Evolutionary conservation across 2,888 invertebrate species (phyloP), one percentile per base, ranked within the genome.

Genomic region (Calameuta idolon): DNA sequence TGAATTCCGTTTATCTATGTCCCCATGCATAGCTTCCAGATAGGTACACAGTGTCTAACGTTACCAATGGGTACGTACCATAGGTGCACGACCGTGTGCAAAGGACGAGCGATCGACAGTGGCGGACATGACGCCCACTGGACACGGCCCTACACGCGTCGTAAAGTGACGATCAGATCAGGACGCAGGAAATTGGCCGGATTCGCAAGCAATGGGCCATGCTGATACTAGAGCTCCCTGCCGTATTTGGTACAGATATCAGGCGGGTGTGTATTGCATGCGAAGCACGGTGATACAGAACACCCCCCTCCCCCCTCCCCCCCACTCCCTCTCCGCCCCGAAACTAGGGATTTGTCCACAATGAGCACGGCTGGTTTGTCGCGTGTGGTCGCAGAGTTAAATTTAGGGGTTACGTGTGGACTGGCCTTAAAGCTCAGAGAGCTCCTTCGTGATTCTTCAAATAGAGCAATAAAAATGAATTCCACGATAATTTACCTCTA

Each of bases 91-190:
- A 31, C 30, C 55, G 75, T 34, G 75, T 31, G n/a, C 33, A 23
- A 68, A 75, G 68, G 79, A 69, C 77, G 34, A 71, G 69, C 68
- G 73, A 75, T 69, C 30, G 77, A 77, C 35, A 34, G 40, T 30
- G 55, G 2, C 55, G 75, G 34, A 77, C 75, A 69, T 23, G 55
- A 55, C 55, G 35, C 71, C 35, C 55, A 40, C 31, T 34, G 78
- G 77, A 79, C 83, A 79, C 79, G 77, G 79, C 83, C 85, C 85
- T 87, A 88, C 87, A 87, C 86, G 89, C 89, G 87, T 91, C 91
- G 91, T 91, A 91, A 91, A 91, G 91, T 91, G 91, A 89, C 90
- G 90, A 91, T 90, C 90, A 85, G 90, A 90, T 90, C 90, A 87
- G 89, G 88, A 87, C 84, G 84, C 87, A 88, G 91, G 90, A 91